Conservation (phyloP, 1,140 invertebrate genomes). For the Papilio glaucus region DNA sequence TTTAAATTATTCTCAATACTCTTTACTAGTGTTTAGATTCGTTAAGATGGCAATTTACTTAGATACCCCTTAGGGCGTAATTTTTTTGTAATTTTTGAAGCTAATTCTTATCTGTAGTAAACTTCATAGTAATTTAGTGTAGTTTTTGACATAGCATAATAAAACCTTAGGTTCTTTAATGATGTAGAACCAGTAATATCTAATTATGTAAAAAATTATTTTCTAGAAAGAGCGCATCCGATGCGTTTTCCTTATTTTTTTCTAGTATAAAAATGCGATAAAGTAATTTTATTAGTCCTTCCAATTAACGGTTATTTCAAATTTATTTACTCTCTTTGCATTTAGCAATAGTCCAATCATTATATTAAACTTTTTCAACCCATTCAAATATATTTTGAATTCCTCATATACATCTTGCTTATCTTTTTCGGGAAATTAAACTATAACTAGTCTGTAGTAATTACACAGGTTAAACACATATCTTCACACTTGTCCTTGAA, state of each 20-base stretch:
- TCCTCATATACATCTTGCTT: not conserved
- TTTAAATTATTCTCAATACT: constrained; percentile 25
- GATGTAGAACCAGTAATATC: not conserved
- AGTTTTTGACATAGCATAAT: constrained; percentile 11
- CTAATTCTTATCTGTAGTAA: constrained; percentile 10
- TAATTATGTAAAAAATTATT: not conserved
- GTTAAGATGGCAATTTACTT: constrained; percentile 12
- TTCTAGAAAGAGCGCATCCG: not conserved
- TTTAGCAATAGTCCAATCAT: not conserved
- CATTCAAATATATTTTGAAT: not conserved
- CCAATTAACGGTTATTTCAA: not conserved
- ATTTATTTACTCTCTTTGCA: not conserved
- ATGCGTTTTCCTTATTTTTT: constrained; percentile 13
- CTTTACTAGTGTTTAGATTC: constrained; percentile 12
- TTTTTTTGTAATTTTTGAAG: not conserved
- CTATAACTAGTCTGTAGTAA: constrained; percentile 4
- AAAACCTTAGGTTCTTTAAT: constrained; percentile 7
- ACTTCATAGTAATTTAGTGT: constrained; percentile 27
- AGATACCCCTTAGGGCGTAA: not conserved
- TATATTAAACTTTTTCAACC: not conserved
- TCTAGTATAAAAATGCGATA: not conserved
- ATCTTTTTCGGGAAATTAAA: not conserved
- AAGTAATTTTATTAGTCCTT: not conserved
- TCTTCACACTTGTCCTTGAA: constrained; percentile 24
- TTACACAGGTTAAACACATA: constrained; percentile 28